Percentiles rank a stretch among this genome's conserved stretches.
phyloP scores from a whole-genome alignment of 2,888 invertebrate species.

The Pteria penguin region DNA sequence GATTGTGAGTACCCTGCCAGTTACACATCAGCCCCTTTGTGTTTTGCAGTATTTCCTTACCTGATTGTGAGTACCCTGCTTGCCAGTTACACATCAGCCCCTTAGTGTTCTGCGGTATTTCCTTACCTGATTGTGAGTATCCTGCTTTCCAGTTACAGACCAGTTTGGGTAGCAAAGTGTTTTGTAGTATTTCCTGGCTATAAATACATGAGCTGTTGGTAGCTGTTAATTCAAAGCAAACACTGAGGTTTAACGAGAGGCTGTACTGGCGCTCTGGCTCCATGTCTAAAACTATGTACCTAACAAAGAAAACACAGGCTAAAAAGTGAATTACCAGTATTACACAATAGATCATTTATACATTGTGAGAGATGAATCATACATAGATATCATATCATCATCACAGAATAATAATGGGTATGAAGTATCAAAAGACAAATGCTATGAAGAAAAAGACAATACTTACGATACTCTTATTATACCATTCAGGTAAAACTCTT shows the following conservation, averaged over 20 bases:
- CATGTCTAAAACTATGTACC: constrained; percentile 33
- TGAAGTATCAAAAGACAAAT: background rate
- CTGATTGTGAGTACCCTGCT: constrained; percentile 38
- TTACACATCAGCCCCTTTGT: constrained; percentile 32
- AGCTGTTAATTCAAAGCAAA: constrained; percentile 44
- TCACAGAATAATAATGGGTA: too few species aligned
- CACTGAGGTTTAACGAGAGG: constrained; percentile 30
- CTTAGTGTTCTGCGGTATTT: too few species aligned
- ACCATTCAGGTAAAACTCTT: constrained; percentile 34
- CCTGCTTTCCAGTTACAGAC: constrained; percentile 43
- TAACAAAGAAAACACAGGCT: background rate
- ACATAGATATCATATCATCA: too few species aligned
- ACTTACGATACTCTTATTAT: constrained; percentile 40
- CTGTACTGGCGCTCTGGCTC: constrained; percentile 35
- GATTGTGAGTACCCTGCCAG: constrained; percentile 39
- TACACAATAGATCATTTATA: too few species aligned
- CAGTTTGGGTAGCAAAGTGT: constrained; percentile 39
- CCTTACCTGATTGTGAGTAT: constrained; percentile 41
- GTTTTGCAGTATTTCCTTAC: too few species aligned
- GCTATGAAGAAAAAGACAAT: background rate
- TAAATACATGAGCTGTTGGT: constrained; percentile 30
- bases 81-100: constrained; percentile 40
- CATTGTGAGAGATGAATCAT: too few species aligned
- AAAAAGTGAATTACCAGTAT: too few species aligned
- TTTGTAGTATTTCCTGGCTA: constrained; percentile 23